Evolutionary conservation across 2,797 vertebrate species (phyloP), one percentile per base, ranked within the genome.

Genomic region (Rhodeus uyekii): DNA sequence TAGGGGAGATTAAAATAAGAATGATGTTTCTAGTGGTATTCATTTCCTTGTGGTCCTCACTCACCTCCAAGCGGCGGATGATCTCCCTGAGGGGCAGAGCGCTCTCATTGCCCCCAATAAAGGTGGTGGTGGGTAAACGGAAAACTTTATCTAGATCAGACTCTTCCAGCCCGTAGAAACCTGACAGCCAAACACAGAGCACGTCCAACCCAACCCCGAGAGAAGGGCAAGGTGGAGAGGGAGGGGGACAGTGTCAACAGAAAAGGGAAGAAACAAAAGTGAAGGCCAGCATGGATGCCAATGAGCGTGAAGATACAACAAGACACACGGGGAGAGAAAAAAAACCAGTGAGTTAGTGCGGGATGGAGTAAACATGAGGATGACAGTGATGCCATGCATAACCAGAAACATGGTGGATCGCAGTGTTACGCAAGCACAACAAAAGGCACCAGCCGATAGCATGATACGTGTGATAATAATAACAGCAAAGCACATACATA

Each of bases 81-180:
- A 99, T 99, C 89, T 99, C 98, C 22, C 96, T 93, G 44, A 98
- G 95, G 0, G 97, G 97, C 78, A 98, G 94, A 0, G 95, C 96
- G 0, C 94, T 95, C 85, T 98, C 97, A 0, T 93, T 95, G 19
- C 97, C 97, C 1, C 98, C 98, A 38, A 99, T 99, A 93, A 98
- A 99, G 44, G 98, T 99, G 84, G 98, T 99, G 64, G 96, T 99
- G 67, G 98, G 98, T 85, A 99, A 92, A 27, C 94, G 96, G 91
- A 99, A 99, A 64, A 98, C 96, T 87, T 98, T 98, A 90, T 98
- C 98, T 29, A 99, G 94, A 88, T 98, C 96, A 0, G 96, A 95
- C 89, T 98, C 97, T 0, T 96, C 94, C 91, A 98, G 90, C 24
- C 97, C 96, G 0, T 99, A 99, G 93, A 99, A 99, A 55, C 96